Base-by-base conservation (phyloP, 1,140 invertebrate genomes). In the Nephotettix cincticeps region DNA sequence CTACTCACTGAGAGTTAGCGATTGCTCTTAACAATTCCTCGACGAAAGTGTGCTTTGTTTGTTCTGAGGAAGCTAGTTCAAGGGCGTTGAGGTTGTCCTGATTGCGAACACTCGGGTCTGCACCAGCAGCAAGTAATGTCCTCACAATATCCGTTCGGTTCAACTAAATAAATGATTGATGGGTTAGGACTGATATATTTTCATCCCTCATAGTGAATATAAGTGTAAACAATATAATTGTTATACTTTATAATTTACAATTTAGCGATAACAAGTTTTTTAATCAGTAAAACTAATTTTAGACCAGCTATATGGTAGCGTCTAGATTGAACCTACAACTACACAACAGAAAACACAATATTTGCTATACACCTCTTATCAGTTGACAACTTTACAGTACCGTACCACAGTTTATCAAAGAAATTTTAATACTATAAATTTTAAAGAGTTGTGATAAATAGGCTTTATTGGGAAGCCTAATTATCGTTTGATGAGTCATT, bases 21-120 rank as follows among this genome's bases (percentile, higher is more conserved):
- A 86, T 86, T 25, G 87, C 87, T 77, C 87, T 82, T 30, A 90
- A 79, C 28, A 90, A 78, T 77, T 89, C 87, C 74, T 89, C 86
- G 51, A 87, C 84, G 75, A 85, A 90, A 64, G 88, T 85, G 66
- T 83, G 82, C 54, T 81, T 80, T 72, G 89, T 85, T 68, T 81
- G 79, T 23, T 86, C 82, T 68, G 80, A 82, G 0, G 81, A 75
- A 36, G 84, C 82, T 9, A 87, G 74, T 71, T 89, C 85, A 54
- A 88, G 79, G 17, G 88, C 81, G 73, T 86, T 86, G 70, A 83
- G 81, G 6, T 86, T 86, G 56, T 85, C 79, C 40, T 77, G 79
- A 79, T 89, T 87, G 69, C 84, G 83, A 30, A 87, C 74, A 27
- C 84, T 81, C 28, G 87, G 86, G 78, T 89, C 85, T 43, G 87